These are phyloP conservation scores for Chiloscyllium punctatum DNA, from an alignment of 2,797 vertebrate genomes.

Conservation along the genomic window DNA sequence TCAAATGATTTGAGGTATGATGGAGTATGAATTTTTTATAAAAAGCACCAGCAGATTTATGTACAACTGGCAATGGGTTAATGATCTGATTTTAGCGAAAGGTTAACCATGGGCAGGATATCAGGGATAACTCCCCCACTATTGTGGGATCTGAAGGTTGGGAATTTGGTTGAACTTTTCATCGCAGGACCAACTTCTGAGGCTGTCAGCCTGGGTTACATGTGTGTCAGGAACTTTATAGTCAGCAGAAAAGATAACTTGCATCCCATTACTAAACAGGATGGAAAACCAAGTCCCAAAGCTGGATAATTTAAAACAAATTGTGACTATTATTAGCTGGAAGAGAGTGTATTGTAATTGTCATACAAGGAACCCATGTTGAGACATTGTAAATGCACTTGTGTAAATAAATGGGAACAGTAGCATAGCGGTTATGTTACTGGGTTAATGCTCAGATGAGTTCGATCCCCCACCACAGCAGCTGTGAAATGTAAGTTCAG, in stretches of 20 bases:
- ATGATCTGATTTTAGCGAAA: background rate
- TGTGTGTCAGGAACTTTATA: background rate
- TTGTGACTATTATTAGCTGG: too few relatives aligned
- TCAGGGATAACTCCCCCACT: too few relatives aligned
- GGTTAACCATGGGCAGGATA: background rate
- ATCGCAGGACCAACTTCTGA: background rate
- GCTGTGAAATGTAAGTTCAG: background rate
- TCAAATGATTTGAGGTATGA: too few relatives aligned
- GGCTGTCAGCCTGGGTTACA: background rate
- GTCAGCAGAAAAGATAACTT: background rate
- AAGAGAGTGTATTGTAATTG: background rate
- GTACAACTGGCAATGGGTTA: background rate
- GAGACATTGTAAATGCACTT: background rate
- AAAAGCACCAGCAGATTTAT: background rate
- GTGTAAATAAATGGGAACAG: background rate
- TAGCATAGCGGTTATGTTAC: background rate
- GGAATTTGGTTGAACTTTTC: background rate
- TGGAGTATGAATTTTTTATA: too few relatives aligned
- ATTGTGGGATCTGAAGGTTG: background rate
- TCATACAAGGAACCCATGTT: background rate
- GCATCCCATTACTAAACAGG: background rate
- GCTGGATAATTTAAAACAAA: background rate
- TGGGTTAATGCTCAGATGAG: background rate
- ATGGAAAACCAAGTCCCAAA: too few relatives aligned
- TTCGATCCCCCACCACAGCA: background rate